Evolutionary conservation across 2,113 vertebrate genomes (phyloP), one percentile per base, ranked within the genome.

Genomic region (Gnathonemus longibarbis): DNA sequence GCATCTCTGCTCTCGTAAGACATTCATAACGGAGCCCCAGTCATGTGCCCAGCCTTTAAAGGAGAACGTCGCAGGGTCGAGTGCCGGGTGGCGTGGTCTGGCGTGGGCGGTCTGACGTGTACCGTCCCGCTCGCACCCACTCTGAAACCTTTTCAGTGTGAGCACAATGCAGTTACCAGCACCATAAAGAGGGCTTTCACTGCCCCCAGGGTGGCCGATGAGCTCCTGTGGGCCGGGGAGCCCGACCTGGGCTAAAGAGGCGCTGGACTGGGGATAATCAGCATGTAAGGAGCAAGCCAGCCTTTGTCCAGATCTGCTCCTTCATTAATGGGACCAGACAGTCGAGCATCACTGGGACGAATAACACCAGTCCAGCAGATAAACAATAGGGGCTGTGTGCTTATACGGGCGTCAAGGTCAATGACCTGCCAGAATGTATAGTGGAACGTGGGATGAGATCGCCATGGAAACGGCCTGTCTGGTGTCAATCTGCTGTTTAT

Each of bases 151-250:
- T 80, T 89, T 91, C 88, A 88, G 46, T n/a, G 8, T 35, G 77
- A 85, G 58, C 66, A 89, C 88, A 91, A 91, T 83, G 62, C 74
- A 84, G 83, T 89, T 88, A 91, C 10, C 74, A 50, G 74, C 70
- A 50, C 87, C 52, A 62, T 88, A 90, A 49, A 88, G 31, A 53
- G 24, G 56, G 85, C 49, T 84, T 77, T 88, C 42, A 91, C 39
- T 88, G 74, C 80, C 89, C 92, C 92, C 46, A 93, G 92, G 93
- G 93, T 92, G 93, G 93, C 58, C 89, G 24, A 11, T 19, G 66
- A 53, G 53, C 35, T 74, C 24, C 77, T 87, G 90, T 87, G 62
- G 90, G 77, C 85, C 56, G 10, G 50, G 13, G 5, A 48, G 88
- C 91, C 42, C 21, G 62, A 52, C 42, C 56, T 42, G 89, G 85